Evolutionary conservation across 2,113 vertebrate species (phyloP), one percentile per base, ranked within the genome.

Genomic region (Channa argus): DNA sequence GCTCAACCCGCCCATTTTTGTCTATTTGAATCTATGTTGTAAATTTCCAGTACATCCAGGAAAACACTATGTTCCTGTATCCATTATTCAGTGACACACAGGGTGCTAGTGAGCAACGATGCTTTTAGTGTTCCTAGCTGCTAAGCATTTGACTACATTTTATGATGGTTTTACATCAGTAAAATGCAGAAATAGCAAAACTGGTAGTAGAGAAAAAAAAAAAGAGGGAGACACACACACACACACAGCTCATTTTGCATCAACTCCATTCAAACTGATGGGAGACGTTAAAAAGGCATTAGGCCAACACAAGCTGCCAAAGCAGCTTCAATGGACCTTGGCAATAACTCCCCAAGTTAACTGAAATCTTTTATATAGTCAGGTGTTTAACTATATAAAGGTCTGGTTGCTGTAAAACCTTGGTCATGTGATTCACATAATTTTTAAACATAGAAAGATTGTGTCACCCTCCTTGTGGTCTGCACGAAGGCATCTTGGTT

Each of bases 41-140:
- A 73, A 84, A 72, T 58, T 73, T 56, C 64, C 54, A 55, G 69
- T 65, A 54, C 56, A 65, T 61, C 34, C 63, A 69, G 69, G 80
- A 62, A 91, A 90, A 87, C 81, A 51, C 36, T 50, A 39, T 83
- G 86, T 86, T 82, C 80, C 63, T 50, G 37, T 55, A 90, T 92
- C 54, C 47, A 91, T 92, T 91, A 90, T 93, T 91, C 51, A 92
- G 58, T 82, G 53, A 69, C 33, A 63, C 61, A 63, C 38, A 37
- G 51, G 58, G 52, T 84, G 50, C 37, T 1, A 44, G 52, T 1
- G 3, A 71, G 65, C 52, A 52, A 74, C 70, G 74, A 84, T 77
- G 75, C 73, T 80, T 85, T 85, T 62, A 65, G 70, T 74, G 72
- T 75, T 85, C 66, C 24, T 47, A 44, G 5, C 58, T 55, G 68